A percentile compares a stretch with the other conserved stretches of the same genome.
phyloP scores from a whole-genome alignment of 2,113 vertebrate species.

The Pipa parva region DNA sequence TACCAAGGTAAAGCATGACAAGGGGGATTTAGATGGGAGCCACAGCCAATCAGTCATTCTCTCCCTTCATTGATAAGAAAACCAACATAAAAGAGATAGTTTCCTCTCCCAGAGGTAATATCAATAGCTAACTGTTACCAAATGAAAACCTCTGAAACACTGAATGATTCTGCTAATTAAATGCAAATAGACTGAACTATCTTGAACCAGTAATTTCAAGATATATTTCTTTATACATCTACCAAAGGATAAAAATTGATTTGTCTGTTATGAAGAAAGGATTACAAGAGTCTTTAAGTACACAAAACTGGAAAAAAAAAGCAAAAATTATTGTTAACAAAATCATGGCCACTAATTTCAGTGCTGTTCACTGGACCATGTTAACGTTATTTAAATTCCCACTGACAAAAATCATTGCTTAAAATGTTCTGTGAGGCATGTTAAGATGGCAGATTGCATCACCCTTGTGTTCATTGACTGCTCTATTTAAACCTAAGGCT shows the following conservation, averaged over 20 bases:
- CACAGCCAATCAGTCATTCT: constrained; percentile 75
- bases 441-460: no score
- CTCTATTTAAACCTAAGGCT: no score
- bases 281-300: not conserved
- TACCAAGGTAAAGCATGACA: constrained; percentile 57
- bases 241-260: constrained; percentile 19
- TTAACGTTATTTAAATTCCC: no score
- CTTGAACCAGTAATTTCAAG: constrained; percentile 7
- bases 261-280: not conserved
- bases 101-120: constrained; percentile 66
- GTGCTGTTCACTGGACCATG: no score
- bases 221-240: constrained; percentile 41
- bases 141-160: constrained; percentile 48
- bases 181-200: constrained; percentile 44
- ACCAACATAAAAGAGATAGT: constrained; percentile 63
- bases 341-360: no score
- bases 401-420: no score
- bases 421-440: no score
- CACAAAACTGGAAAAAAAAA: no score
- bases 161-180: constrained; percentile 49
- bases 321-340: no score
- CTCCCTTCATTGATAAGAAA: constrained; percentile 70
- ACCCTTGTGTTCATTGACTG: no score
- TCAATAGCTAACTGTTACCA: constrained; percentile 66
- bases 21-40: constrained; percentile 69